Base-by-base conservation (phyloP, 2,113 vertebrate species). In the Hoplias malabaricus region DNA sequence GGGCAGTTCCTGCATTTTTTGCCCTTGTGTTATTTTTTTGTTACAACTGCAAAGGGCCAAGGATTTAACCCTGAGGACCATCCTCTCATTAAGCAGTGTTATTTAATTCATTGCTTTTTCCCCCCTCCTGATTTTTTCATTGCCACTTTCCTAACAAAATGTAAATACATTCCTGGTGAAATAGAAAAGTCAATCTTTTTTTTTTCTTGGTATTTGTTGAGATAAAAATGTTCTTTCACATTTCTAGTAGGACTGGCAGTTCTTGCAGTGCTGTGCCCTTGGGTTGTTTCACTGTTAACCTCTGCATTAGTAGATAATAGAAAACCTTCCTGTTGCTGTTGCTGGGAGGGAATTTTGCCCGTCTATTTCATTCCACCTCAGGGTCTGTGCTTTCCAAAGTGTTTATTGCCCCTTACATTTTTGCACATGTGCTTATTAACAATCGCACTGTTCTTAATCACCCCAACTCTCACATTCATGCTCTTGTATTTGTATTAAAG, bases 241-340 rank as follows among this genome's bases (percentile, higher is more conserved):
- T 42, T 8, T 54, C 16, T 46, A 29, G 66, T 6, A 29, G 38
- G 14, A 23, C 13, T 54, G 46, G 48, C 69, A 54, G 21, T 33
- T 53, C 19, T 36, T 54, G 68, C 46, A 48, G 10, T 10, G 14
- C 59, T 34, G 31, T 34, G 59, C 59, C 59, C 31, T 36, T 62
- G 59, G 59, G 59, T 34, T 62, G 59, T 62, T 62, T 62, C 34
- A 14, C 59, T 62, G 29, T 62, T 62, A 62, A 62, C 59, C 59
- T 62, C 31, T 62, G 59, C 33, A 62, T 62, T 34, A 62, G 59
- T 8, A 62, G 59, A 62, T 62, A 62, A 62, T 62, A 62, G 59
- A 62, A n/a, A 34, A 62, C 38, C 65, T 25, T 68, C 40, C 10
- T 31, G 53, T 71, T 38, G 6, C 53, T 29, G 34, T 72, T 40